Percentiles rank a stretch among this genome's conserved stretches.
Evolutionary conservation across 2,888 invertebrate species (phyloP).

Genomic region (Reticulitermes lucifugus): DNA sequence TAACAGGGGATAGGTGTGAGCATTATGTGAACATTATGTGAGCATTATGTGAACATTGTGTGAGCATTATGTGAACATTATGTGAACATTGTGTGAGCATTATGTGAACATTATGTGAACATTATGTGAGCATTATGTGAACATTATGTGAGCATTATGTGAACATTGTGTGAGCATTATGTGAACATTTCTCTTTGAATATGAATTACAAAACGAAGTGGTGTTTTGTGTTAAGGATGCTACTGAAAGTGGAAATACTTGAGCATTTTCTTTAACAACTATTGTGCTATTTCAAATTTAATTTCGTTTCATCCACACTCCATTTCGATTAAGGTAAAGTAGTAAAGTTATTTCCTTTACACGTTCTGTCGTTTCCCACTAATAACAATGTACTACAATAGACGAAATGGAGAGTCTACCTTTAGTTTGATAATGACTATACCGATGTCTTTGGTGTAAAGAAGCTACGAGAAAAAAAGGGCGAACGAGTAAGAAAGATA

Average conservation of each 20-base stretch:
- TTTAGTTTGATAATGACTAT: conserved; percentile 40
- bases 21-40: too few relatives aligned
- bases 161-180: too few relatives aligned
- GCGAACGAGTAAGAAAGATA: neutral
- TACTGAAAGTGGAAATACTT: neutral
- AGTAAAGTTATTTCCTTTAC: neutral
- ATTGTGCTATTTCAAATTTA: conserved; percentile 29
- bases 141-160: too few relatives aligned
- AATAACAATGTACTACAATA: conserved; percentile 28
- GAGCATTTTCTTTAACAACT: conserved; percentile 30
- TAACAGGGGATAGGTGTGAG: too few relatives aligned
- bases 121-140: too few relatives aligned
- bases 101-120: too few relatives aligned
- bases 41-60: too few relatives aligned
- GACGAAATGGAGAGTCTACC: conserved; percentile 4
- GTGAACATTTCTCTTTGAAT: too few relatives aligned
- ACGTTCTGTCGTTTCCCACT: neutral
- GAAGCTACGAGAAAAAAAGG: conserved; percentile 26
- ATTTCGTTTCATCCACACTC: conserved; percentile 2
- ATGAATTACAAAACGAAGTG: too few relatives aligned
- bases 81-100: too few relatives aligned
- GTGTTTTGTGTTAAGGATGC: neutral
- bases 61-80: too few relatives aligned
- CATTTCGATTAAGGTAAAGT: neutral
- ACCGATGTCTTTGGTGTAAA: conserved; percentile 26